phyloP scores from a whole-genome alignment of 2,797 vertebrate genomes.

The Hydrocynus forskahlii region DNA sequence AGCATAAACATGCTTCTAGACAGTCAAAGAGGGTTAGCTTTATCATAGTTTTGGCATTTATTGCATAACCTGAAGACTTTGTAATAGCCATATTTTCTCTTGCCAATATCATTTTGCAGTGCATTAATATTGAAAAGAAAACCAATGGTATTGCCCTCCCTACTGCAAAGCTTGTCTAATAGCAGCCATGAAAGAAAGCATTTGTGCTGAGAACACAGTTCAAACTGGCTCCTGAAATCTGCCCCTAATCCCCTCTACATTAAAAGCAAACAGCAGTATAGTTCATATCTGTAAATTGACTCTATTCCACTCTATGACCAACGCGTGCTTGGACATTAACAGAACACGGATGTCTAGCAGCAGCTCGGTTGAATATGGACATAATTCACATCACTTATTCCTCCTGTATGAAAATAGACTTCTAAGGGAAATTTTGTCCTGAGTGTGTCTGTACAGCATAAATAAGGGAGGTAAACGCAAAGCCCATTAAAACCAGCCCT shows the following conservation, averaged over 20 bases:
- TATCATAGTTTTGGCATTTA: no score
- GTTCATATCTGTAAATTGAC: conserved; percentile 75
- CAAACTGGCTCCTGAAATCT: not conserved
- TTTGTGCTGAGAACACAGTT: not conserved
- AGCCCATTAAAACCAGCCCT: conserved; percentile 36
- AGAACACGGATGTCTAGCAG: conserved; percentile 79
- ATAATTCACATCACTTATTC: conserved; percentile 65
- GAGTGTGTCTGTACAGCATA: conserved; percentile 76
- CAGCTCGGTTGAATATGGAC: conserved; percentile 75
- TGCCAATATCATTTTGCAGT: no score
- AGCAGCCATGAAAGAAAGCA: not conserved
- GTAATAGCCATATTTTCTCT: no score
- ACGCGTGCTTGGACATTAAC: conserved; percentile 73
- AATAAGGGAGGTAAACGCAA: conserved; percentile 64
- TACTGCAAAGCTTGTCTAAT: not conserved
- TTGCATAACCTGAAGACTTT: no score
- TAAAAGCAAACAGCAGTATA: conserved; percentile 74
- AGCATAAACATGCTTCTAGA: no score
- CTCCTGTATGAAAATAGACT: conserved; percentile 80
- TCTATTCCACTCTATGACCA: conserved; percentile 58
- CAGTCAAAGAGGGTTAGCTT: no score
- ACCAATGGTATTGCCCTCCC: not conserved
- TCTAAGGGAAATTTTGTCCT: conserved; percentile 73
- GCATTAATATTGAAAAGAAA: not conserved
- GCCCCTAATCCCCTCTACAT: not conserved